Conservation (phyloP, 2,113 vertebrate genomes). For the Rissa tridactyla region DNA sequence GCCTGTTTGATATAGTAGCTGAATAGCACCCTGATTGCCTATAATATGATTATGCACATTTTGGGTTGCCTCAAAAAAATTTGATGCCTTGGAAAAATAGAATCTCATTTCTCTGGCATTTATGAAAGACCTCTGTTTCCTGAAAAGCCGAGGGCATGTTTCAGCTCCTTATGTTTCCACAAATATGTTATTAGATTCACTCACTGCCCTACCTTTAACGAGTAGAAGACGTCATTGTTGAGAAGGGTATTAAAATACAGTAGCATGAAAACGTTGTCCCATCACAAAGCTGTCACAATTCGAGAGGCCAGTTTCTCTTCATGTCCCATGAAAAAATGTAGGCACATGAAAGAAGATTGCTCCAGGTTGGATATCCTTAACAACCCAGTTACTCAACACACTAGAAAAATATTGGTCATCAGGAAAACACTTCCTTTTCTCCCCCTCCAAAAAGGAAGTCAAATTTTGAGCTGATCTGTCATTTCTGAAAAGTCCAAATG, state of each 20-base stretch:
- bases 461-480: background rate
- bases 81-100: conserved; percentile 48
- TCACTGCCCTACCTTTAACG: conserved; percentile 26
- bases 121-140: conserved; percentile 11
- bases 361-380: background rate
- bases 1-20: conserved; percentile 55
- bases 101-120: conserved; percentile 26
- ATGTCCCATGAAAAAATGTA: background rate
- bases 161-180: conserved; percentile 17
- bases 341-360: background rate
- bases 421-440: background rate
- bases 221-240: conserved; percentile 22
- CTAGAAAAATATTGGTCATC: background rate
- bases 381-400: background rate
- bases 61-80: background rate
- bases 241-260: conserved; percentile 1
- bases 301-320: background rate
- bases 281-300: background rate
- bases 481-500: background rate
- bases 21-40: conserved; percentile 37
- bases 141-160: conserved; percentile 31
- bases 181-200: background rate
- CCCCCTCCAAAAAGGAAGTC: background rate
- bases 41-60: conserved; percentile 21
- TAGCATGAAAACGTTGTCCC: background rate